These are phyloP conservation scores for Gryon sp. DNA, from an alignment of 1,140 invertebrate genomes.

Conservation along the genomic window DNA sequence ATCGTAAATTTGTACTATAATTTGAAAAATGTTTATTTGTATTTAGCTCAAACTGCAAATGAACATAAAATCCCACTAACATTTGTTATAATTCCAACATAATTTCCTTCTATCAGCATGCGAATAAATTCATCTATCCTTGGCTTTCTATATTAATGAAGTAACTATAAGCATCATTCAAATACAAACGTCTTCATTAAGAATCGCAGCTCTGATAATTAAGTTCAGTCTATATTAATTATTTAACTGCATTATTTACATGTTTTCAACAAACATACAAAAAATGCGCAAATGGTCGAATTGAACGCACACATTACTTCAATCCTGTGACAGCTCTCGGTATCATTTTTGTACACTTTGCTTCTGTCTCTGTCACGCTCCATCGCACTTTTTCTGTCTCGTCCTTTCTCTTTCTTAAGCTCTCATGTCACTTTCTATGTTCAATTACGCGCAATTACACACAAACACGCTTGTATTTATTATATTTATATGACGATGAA, in stretches of 20 bases:
- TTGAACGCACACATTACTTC: constrained; percentile 14
- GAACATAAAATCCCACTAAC: no score
- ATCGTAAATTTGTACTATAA: no score
- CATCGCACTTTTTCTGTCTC: constrained; percentile 10
- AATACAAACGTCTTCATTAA: constrained; percentile 31
- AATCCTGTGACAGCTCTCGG: constrained; percentile 8
- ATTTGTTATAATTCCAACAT: no score
- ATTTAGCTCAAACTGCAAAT: no score
- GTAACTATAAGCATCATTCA: neutral
- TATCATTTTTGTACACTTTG: constrained; percentile 14
- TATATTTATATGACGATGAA: constrained; percentile 44
- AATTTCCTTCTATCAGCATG: no score
- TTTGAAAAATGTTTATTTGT: no score
- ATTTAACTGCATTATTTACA: constrained; percentile 30
- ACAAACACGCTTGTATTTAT: constrained; percentile 54
- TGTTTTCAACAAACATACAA: constrained; percentile 8
- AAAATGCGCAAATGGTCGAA: constrained; percentile 30
- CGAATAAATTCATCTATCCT: no score
- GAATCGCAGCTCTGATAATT: constrained; percentile 10
- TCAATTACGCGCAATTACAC: constrained; percentile 65
- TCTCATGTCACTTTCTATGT: constrained; percentile 58
- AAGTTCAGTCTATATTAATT: constrained; percentile 2
- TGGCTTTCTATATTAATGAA: neutral
- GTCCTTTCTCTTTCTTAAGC: constrained; percentile 30
- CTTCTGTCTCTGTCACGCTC: constrained; percentile 4